These are phyloP conservation scores for Centropus bengalensis DNA, from an alignment of 2,113 vertebrate genomes.

Conservation along the genomic window DNA sequence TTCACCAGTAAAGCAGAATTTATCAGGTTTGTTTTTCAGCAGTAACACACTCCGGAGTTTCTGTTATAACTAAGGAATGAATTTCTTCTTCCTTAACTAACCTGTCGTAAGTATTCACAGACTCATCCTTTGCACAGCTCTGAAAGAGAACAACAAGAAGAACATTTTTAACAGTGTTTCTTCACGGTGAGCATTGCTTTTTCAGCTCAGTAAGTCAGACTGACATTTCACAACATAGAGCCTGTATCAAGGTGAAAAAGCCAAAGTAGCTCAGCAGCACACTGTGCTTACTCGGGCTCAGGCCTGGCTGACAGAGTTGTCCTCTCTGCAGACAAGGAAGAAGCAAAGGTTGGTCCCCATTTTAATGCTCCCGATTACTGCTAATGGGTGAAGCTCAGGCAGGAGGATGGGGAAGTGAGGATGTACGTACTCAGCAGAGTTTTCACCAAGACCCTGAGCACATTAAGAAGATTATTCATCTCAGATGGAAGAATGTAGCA, in stretches of 20 bases:
- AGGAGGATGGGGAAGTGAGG: background rate
- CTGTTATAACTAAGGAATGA: constrained; percentile 44
- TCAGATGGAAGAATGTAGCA: background rate
- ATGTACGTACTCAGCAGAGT: background rate
- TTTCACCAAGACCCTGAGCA: background rate
- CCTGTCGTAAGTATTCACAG: background rate
- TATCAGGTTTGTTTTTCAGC: background rate
- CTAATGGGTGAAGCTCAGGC: background rate
- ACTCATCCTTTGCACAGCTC: constrained; percentile 46
- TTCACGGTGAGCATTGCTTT: rapidly evolving
- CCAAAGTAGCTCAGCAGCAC: background rate
- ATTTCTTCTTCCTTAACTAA: constrained; percentile 65
- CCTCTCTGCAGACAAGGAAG: background rate
- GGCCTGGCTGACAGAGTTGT: background rate
- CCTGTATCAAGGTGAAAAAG: background rate
- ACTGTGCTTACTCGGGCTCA: background rate
- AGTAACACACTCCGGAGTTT: background rate
- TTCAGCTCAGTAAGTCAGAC: background rate
- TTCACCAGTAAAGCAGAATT: background rate
- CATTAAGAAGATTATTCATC: too few relatives aligned
- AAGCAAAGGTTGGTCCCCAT: background rate
- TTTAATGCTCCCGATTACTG: background rate
- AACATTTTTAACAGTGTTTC: background rate
- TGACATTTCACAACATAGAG: background rate
- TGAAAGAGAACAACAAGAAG: constrained; percentile 10